phyloP scores from a whole-genome alignment of 2,888 invertebrate species.

The Laspeyria flexula region DNA sequence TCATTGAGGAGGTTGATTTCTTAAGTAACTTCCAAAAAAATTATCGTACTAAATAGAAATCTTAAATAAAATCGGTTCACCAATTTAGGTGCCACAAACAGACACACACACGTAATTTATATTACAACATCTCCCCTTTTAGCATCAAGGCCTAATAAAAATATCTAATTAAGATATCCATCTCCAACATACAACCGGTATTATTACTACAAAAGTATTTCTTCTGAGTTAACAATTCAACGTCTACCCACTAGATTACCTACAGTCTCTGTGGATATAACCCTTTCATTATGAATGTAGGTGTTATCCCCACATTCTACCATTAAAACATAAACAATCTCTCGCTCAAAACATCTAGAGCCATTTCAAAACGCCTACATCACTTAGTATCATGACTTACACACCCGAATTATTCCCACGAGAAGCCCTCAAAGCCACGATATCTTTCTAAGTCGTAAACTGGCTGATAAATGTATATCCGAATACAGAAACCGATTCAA shows the following conservation, averaged over 20 bases:
- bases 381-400: slow-evolving; percentile 46
- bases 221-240: too few relatives aligned
- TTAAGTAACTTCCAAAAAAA: too few relatives aligned
- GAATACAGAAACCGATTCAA: slow-evolving; percentile 39
- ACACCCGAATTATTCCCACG: slow-evolving; percentile 40
- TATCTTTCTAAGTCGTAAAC: slow-evolving; percentile 47
- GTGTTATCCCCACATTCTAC: not conserved
- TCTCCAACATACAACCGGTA: too few relatives aligned
- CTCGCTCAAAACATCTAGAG: not conserved
- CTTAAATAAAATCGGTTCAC: too few relatives aligned
- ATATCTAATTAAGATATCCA: too few relatives aligned
- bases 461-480: slow-evolving; percentile 42
- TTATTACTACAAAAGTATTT: too few relatives aligned
- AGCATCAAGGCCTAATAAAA: too few relatives aligned
- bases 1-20: too few relatives aligned
- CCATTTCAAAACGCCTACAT: slow-evolving; percentile 35
- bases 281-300: not conserved
- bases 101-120: too few relatives aligned
- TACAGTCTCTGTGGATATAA: not conserved
- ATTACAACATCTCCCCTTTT: too few relatives aligned
- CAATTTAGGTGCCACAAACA: too few relatives aligned
- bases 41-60: too few relatives aligned
- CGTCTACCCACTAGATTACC: not conserved
- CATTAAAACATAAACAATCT: slow-evolving; percentile 1
- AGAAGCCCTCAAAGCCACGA: slow-evolving; percentile 27